Percentiles rank a stretch among this genome's conserved stretches.
Conservation (phyloP, 2,113 vertebrate genomes). For the Cariama cristata region DNA sequence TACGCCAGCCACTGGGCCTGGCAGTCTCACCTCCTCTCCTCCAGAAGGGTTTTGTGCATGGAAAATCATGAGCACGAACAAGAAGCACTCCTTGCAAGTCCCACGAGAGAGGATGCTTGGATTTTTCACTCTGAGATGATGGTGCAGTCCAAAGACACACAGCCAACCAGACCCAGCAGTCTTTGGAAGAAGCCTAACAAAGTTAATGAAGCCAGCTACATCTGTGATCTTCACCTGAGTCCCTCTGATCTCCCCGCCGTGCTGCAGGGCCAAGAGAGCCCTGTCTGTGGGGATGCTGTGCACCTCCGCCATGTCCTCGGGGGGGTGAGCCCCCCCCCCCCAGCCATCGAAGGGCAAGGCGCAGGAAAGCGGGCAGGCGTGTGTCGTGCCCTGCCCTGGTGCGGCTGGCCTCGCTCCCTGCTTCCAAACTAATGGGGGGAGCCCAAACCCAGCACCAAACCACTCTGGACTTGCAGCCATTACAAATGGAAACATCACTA, state of each 20-base stretch:
- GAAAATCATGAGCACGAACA: fast-evolving
- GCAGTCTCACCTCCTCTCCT: neutral
- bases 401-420: fast-evolving
- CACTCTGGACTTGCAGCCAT: neutral
- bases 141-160: neutral
- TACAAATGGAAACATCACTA: neutral
- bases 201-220: neutral
- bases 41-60: neutral
- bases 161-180: neutral
- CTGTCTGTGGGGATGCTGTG: neutral
- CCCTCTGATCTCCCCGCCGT: constrained; percentile 3
- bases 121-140: neutral
- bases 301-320: fast-evolving
- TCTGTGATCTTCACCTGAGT: neutral
- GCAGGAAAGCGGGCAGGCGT: neutral
- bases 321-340: neutral
- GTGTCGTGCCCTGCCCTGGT: fast-evolving
- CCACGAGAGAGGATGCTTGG: neutral
- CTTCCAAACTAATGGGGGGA: neutral
- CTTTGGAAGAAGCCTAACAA: neutral
- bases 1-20: neutral
- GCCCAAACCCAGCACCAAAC: neutral
- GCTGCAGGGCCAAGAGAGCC: neutral
- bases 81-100: neutral
- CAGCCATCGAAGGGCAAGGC: neutral